Conservation (phyloP, 2,888 invertebrate species). For the Hypsopygia costalis region DNA sequence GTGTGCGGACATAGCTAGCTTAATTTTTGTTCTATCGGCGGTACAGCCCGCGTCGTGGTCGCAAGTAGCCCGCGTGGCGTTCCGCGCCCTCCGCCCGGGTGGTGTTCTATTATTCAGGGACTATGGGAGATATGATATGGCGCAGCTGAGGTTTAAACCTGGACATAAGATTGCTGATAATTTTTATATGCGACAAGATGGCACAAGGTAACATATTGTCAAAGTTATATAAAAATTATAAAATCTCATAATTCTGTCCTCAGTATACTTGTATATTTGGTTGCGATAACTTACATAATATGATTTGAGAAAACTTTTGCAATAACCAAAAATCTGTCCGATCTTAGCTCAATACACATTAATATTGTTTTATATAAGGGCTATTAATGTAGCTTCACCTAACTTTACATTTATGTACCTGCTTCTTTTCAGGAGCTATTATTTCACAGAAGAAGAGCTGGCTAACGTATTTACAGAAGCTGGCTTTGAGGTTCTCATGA, state of each 20-base stretch:
- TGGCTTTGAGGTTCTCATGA: slow-evolving; percentile 86
- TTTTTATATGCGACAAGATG: slow-evolving; percentile 98
- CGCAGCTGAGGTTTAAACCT: slow-evolving; percentile 95
- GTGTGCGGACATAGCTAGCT: slow-evolving; percentile 89
- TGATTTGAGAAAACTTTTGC: too few species aligned
- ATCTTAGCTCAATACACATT: too few species aligned
- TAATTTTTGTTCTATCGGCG: slow-evolving; percentile 97
- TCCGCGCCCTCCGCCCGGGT: slow-evolving; percentile 83
- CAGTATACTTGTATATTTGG: too few species aligned
- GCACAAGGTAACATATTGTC: slow-evolving; percentile 84
- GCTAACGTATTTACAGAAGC: slow-evolving; percentile 81
- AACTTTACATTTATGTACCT: too few species aligned
- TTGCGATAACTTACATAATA: too few species aligned
- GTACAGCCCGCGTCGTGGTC: slow-evolving; percentile 93
- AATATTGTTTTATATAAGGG: too few species aligned
- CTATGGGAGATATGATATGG: slow-evolving; percentile 97
- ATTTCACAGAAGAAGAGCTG: slow-evolving; percentile 88
- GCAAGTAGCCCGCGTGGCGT: slow-evolving; percentile 83
- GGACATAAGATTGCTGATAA: slow-evolving; percentile 96
- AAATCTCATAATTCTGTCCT: too few species aligned
- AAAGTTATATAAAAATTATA: too few species aligned
- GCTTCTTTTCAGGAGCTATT: slow-evolving; percentile 84
- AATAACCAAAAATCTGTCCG: too few species aligned
- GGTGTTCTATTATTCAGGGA: slow-evolving; percentile 94
- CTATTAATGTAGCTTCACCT: too few species aligned